Percentiles rank a stretch among this genome's conserved stretches.
These are phyloP conservation scores for Pseudochirops cupreus DNA, from an alignment of 2,797 vertebrate species.

Conservation along the genomic window DNA sequence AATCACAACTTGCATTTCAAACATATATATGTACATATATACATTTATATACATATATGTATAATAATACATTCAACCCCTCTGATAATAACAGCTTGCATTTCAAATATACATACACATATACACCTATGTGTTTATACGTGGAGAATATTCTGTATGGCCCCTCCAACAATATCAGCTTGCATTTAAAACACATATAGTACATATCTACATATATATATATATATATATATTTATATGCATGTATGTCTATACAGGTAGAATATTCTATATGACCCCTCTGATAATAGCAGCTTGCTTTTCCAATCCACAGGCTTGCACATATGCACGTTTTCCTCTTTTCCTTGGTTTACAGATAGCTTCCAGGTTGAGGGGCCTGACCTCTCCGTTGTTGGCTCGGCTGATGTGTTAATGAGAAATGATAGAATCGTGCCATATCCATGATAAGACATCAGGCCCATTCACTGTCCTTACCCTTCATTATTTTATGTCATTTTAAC, in stretches of 20 bases:
- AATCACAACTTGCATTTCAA: slow-evolving; percentile 3
- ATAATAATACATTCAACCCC: neutral
- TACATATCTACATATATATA: neutral
- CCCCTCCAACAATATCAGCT: too few species aligned
- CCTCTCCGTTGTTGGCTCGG: slow-evolving; percentile 38
- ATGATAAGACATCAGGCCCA: neutral
- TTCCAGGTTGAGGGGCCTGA: slow-evolving; percentile 57
- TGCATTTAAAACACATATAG: too few species aligned
- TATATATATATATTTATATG: neutral
- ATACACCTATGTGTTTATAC: neutral
- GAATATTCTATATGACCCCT: neutral
- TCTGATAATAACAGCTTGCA: neutral
- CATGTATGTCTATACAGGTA: neutral
- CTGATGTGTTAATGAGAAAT: slow-evolving; percentile 49
- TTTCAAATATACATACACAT: neutral
- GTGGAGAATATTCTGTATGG: neutral
- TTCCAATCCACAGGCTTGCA: neutral
- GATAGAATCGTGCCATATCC: neutral
- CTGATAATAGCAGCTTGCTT: neutral
- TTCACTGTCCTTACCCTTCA: slow-evolving; percentile 57
- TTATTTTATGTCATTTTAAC: slow-evolving; percentile 62
- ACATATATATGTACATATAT: neutral
- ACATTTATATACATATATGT: neutral
- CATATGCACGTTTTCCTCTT: neutral
- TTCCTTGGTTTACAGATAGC: neutral